A percentile compares a stretch with the other conserved stretches of the same genome.
phyloP scores from a whole-genome alignment of 2,888 invertebrate species.

The Candidula unifasciata region DNA sequence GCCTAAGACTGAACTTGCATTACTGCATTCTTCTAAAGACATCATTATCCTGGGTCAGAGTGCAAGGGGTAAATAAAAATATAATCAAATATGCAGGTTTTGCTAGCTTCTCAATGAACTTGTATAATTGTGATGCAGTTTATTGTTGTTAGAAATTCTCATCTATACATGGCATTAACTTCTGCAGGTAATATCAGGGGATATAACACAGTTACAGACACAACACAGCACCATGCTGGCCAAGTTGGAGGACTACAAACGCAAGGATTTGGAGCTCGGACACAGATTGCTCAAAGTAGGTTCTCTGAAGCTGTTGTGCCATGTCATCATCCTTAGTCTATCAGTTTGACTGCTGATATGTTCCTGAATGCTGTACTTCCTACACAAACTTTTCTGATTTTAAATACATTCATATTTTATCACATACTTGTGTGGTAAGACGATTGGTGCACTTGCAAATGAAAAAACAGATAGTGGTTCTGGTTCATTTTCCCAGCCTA shows the following conservation, averaged over 20 bases:
- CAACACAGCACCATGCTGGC: conserved; percentile 89
- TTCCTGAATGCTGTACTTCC: not conserved
- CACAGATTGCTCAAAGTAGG: conserved; percentile 90
- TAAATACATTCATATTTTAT: not conserved
- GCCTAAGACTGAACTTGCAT: no score
- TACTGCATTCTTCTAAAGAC: no score
- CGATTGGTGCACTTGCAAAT: no score
- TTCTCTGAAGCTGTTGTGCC: no score
- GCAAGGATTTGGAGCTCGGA: conserved; percentile 88
- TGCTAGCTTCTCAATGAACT: no score
- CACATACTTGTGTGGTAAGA: not conserved
- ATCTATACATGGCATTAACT: not conserved
- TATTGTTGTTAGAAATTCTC: not conserved
- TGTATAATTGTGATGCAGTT: not conserved
- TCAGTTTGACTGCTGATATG: not conserved
- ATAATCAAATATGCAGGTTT: no score
- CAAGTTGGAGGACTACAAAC: conserved; percentile 88
- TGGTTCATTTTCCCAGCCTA: no score
- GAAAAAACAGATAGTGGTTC: no score
- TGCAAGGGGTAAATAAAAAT: not conserved
- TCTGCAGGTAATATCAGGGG: conserved; percentile 83
- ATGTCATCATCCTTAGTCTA: not conserved
- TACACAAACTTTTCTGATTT: not conserved
- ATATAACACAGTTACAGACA: conserved; percentile 87
- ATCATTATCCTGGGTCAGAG: not conserved